phyloP scores from a whole-genome alignment of 2,113 vertebrate species.

The Mola mola region DNA sequence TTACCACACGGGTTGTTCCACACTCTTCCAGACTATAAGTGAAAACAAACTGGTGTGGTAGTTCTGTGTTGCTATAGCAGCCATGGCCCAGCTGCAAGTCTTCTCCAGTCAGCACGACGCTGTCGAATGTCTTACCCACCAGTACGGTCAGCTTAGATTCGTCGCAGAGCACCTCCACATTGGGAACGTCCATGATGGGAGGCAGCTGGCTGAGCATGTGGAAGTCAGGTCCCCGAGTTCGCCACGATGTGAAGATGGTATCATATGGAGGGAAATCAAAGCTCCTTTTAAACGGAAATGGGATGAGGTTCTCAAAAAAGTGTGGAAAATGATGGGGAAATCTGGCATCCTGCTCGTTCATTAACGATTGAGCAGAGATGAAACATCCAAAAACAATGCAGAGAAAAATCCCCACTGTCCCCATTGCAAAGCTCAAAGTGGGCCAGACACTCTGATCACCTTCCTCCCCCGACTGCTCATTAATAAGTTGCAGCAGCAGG shows the following conservation, averaged over 20 bases:
- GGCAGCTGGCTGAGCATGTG: constrained; percentile 9
- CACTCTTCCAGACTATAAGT: constrained; percentile 58
- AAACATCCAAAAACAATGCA: constrained; percentile 14
- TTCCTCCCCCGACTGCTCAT: not conserved
- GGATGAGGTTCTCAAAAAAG: not conserved
- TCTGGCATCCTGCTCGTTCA: not conserved
- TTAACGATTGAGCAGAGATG: constrained; percentile 7
- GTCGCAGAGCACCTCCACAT: constrained; percentile 62
- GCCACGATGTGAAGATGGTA: constrained; percentile 58
- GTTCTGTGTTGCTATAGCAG: constrained; percentile 58
- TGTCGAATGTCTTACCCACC: constrained; percentile 44
- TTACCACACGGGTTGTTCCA: constrained; percentile 59
- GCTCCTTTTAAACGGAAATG: constrained; percentile 21
- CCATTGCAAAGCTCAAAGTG: constrained; percentile 37
- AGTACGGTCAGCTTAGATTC: constrained; percentile 39
- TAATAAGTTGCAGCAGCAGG: constrained; percentile 13
- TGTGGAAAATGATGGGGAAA: not conserved
- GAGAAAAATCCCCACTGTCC: not conserved
- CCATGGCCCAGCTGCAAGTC: constrained; percentile 54
- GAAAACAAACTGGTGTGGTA: constrained; percentile 54
- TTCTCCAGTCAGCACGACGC: constrained; percentile 17
- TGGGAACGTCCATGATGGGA: constrained; percentile 28
- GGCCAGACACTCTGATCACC: not conserved
- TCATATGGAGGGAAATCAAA: constrained; percentile 19
- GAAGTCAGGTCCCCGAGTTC: constrained; percentile 7